phyloP scores from a whole-genome alignment of 53 echinoderm and acorn worm genomes.

The Mesocentrotus franciscanus region DNA sequence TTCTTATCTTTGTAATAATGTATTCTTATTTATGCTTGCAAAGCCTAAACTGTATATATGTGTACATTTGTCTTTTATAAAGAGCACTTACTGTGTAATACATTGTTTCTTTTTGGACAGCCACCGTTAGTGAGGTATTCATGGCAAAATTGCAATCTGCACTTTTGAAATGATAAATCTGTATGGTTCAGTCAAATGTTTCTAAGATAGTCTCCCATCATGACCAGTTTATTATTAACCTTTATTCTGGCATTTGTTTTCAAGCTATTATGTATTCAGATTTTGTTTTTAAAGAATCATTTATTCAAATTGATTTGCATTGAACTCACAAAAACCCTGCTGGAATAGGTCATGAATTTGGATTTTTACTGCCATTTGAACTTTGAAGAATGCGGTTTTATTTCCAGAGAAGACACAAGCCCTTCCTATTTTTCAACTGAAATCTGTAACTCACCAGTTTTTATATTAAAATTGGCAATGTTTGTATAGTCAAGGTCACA shows the following conservation, averaged over 20 bases:
- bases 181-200: neutral
- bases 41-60: slow-evolving; percentile 65
- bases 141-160: neutral
- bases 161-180: neutral
- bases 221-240: too few relatives aligned
- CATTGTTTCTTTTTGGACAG: slow-evolving; percentile 10
- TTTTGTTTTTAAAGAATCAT: neutral
- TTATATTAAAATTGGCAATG: neutral
- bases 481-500: neutral
- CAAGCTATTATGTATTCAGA: neutral
- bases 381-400: neutral
- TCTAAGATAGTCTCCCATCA: neutral
- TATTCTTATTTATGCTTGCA: slow-evolving; percentile 67
- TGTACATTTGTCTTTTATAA: slow-evolving; percentile 63
- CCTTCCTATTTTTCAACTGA: neutral
- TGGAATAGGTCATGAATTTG: neutral
- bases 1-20: slow-evolving; percentile 58
- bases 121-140: neutral
- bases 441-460: neutral
- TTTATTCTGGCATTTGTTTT: too few relatives aligned
- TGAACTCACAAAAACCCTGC: neutral
- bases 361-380: neutral
- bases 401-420: neutral
- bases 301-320: slow-evolving; percentile 4
- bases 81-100: slow-evolving; percentile 53